Evolutionary conservation across 2,797 vertebrate genomes (phyloP).

Genomic region (Danio kyathit): DNA sequence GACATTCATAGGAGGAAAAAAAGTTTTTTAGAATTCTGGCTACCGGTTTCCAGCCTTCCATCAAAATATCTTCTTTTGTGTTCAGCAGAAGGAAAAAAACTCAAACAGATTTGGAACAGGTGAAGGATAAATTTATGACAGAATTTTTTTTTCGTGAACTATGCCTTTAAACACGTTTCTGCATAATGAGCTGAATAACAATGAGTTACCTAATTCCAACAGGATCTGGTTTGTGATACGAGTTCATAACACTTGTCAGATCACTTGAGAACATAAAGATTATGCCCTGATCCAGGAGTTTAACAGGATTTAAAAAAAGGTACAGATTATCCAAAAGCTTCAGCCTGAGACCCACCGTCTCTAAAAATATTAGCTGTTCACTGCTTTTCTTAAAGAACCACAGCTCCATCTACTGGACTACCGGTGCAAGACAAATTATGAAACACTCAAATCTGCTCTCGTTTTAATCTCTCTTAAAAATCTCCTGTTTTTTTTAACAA

Average conservation of each 20-base stretch:
- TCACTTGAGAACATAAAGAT: constrained; percentile 18
- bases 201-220: background rate
- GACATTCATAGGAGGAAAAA: too few species aligned
- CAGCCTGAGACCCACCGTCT: constrained; percentile 3
- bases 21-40: too few species aligned
- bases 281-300: constrained; percentile 2
- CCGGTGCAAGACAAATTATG: background rate
- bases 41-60: too few species aligned
- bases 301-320: constrained; percentile 14
- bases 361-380: background rate
- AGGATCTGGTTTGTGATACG: background rate
- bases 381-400: constrained; percentile 14
- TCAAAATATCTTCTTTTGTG: too few species aligned
- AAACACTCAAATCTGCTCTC: background rate
- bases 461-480: background rate
- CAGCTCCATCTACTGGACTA: constrained; percentile 37
- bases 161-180: background rate
- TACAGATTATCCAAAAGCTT: constrained; percentile 17
- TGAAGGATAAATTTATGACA: too few species aligned
- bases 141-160: too few species aligned
- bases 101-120: too few species aligned
- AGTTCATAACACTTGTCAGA: constrained; percentile 2
- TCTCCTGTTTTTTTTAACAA: background rate
- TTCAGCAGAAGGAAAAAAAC: too few species aligned
- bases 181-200: background rate